phyloP scores from a whole-genome alignment of 2,113 vertebrate genomes.

The Actenoides hombroni region DNA sequence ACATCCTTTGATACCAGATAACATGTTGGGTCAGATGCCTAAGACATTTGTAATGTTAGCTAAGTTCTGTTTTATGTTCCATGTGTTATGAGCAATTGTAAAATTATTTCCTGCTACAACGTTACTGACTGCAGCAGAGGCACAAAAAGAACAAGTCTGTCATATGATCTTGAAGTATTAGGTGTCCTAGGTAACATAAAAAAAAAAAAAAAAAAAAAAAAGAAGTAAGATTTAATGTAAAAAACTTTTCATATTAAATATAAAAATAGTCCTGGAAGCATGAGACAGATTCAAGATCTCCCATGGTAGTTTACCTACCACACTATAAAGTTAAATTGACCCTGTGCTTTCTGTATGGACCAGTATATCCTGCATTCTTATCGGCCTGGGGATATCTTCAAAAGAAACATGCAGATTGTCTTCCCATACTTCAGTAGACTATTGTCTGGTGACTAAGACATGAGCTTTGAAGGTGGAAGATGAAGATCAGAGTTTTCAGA shows the following conservation, averaged over 20 bases:
- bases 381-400: neutral
- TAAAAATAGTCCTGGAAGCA: neutral
- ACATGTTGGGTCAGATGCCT: neutral
- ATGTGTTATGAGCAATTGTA: neutral
- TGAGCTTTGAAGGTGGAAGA: neutral
- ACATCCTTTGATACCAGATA: neutral
- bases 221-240: neutral
- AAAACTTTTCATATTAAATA: neutral
- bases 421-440: neutral
- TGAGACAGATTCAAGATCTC: neutral
- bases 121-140: neutral
- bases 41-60: neutral
- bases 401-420: neutral
- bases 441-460: neutral
- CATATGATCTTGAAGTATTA: neutral
- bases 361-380: neutral
- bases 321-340: neutral
- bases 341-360: neutral
- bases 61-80: neutral
- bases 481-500: neutral
- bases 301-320: neutral
- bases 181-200: neutral
- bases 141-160: neutral
- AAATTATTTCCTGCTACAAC: neutral
- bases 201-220: neutral